A percentile compares a stretch with the other conserved stretches of the same genome.
phyloP scores from a whole-genome alignment of 2,797 vertebrate genomes.

The Phyllotis vaccarum region DNA sequence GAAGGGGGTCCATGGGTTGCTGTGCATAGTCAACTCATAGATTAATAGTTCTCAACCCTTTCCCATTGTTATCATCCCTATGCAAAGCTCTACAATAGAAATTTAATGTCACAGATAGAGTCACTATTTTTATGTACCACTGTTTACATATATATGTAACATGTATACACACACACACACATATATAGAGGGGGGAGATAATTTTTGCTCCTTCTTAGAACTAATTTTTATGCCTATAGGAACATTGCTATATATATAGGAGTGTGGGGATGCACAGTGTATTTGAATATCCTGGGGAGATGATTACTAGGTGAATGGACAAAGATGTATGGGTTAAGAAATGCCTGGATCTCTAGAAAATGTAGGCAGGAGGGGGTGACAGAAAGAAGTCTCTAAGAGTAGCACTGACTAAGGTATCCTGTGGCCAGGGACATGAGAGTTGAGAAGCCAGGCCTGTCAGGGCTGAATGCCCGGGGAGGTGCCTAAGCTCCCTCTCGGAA shows the following conservation, averaged over 20 bases:
- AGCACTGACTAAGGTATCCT: too few relatives aligned
- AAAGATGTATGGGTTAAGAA: neutral
- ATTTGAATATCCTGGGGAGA: neutral
- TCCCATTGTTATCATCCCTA: too few relatives aligned
- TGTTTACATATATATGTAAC: neutral
- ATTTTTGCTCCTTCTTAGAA: neutral
- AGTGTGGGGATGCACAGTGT: neutral
- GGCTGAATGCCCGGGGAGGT: neutral
- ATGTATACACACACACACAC: too few relatives aligned
- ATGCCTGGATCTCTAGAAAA: neutral
- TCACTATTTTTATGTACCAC: neutral
- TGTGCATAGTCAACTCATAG: neutral
- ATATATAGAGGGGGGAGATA: neutral
- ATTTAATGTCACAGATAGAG: neutral
- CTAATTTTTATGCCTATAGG: neutral
- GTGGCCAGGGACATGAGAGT: neutral
- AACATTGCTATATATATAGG: too few relatives aligned
- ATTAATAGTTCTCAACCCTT: neutral
- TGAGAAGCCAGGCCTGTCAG: neutral
- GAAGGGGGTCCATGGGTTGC: neutral
- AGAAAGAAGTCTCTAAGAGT: neutral
- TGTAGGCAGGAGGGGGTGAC: neutral
- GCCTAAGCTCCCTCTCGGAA: neutral
- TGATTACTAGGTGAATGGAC: neutral
- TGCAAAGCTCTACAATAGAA: neutral